Conservation (phyloP, 2,113 vertebrate genomes). For the Apteryx owenii region DNA sequence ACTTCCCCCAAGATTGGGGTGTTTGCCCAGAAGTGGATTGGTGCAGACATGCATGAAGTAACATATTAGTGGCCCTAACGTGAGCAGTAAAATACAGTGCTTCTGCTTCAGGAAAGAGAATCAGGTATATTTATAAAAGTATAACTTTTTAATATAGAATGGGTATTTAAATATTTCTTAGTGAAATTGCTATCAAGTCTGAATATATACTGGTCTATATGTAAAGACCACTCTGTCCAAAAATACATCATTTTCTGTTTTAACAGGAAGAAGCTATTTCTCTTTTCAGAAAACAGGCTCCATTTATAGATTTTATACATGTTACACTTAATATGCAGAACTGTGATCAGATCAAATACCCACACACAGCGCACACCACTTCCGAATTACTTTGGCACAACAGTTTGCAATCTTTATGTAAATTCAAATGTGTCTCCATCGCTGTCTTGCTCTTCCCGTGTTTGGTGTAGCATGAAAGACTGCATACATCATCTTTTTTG, state of each 20-base stretch:
- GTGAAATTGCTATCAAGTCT: neutral
- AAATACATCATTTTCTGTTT: slow-evolving; percentile 18
- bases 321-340: slow-evolving; percentile 76
- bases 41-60: neutral
- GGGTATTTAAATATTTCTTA: neutral
- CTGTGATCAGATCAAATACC: slow-evolving; percentile 79
- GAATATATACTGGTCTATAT: neutral
- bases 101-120: neutral
- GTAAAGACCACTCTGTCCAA: neutral
- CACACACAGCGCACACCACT: slow-evolving; percentile 68
- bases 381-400: slow-evolving; percentile 81
- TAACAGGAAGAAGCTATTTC: slow-evolving; percentile 63
- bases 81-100: neutral
- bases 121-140: neutral
- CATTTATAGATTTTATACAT: slow-evolving; percentile 85
- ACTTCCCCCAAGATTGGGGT: neutral
- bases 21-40: neutral
- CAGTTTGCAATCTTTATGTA: slow-evolving; percentile 82
- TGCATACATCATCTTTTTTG: slow-evolving; percentile 60
- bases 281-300: slow-evolving; percentile 81
- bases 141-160: neutral
- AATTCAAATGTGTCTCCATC: slow-evolving; percentile 60
- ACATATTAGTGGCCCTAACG: neutral
- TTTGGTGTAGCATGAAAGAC: slow-evolving; percentile 65
- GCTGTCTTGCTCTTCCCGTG: slow-evolving; percentile 61